These are phyloP conservation scores for Sebastes hubbsi DNA, from an alignment of 2,797 vertebrate species.

Conservation along the genomic window DNA sequence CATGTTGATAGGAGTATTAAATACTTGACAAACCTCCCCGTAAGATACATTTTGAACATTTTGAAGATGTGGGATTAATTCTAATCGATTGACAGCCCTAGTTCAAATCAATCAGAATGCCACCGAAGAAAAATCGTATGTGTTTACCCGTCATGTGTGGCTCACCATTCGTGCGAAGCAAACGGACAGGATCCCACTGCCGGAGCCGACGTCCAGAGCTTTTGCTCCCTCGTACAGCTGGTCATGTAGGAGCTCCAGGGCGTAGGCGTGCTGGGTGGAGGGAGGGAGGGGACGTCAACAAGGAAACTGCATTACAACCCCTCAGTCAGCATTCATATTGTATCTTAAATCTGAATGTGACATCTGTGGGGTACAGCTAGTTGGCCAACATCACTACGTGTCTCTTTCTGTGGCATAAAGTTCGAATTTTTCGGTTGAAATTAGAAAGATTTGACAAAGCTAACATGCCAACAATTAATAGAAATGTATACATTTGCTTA, in stretches of 20 bases:
- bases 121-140: conserved; percentile 38
- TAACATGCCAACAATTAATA: neutral
- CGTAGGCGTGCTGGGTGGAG: conserved; percentile 92
- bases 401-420: neutral
- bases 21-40: too few relatives aligned
- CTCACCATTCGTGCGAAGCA: conserved; percentile 99
- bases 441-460: neutral
- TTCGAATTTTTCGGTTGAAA: neutral
- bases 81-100: too few relatives aligned
- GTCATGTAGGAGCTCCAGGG: conserved; percentile 95
- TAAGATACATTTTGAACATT: rapidly evolving
- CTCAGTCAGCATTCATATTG: conserved; percentile 5
- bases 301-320: conserved; percentile 32
- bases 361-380: neutral
- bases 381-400: neutral
- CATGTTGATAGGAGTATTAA: too few relatives aligned
- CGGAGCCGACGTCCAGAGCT: conserved; percentile 97
- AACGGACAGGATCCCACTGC: conserved; percentile 95
- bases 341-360: neutral
- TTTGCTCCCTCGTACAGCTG: conserved; percentile 97
- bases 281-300: neutral
- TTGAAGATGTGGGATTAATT: too few relatives aligned
- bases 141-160: conserved; percentile 57
- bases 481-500: neutral
- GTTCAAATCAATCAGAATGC: neutral